Evolutionary conservation across 2,113 vertebrate genomes (phyloP).

Genomic region (human (Homo sapiens)): GRCh38 chr3:118973001-118973500

Average conservation of each 20-base stretch:
- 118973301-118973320: conserved; percentile 62
- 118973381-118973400: conserved; percentile 54
- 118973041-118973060: not conserved
- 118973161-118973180: conserved; percentile 42
- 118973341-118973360: conserved; percentile 48
- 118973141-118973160: conserved; percentile 1
- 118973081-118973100: not conserved
- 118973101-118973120: not conserved
- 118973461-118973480: conserved; percentile 29
- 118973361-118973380: conserved; percentile 47
- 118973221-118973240: conserved; percentile 71
- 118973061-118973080: not conserved
- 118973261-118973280: conserved; percentile 41
- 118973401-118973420: conserved; percentile 29
- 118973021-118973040: not conserved
- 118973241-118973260: conserved; percentile 65
- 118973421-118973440: not conserved
- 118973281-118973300: conserved; percentile 69
- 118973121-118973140: conserved; percentile 24
- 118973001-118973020: not conserved
- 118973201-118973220: conserved; percentile 74
- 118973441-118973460: conserved; percentile 34
- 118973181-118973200: conserved; percentile 51
- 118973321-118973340: conserved; percentile 59
- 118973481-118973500: conserved; percentile 19